phyloP scores from a whole-genome alignment of 1,140 invertebrate genomes.

The Melipona quadrifasciata region DNA sequence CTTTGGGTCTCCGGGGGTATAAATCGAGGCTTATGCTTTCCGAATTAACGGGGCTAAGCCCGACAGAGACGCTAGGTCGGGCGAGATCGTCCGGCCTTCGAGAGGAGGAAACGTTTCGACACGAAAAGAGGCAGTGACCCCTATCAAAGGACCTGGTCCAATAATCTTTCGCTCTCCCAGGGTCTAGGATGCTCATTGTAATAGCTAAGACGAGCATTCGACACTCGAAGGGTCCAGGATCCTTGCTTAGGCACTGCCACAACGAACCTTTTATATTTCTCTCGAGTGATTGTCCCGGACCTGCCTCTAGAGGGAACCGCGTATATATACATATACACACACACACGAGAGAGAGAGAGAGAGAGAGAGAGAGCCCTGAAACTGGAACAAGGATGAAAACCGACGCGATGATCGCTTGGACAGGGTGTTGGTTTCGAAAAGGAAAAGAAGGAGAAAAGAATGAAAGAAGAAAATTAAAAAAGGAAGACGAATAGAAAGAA shows the following conservation, averaged over 20 bases:
- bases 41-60: constrained; percentile 11
- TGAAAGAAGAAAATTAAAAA: neutral
- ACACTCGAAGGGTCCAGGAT: constrained; percentile 36
- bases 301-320: constrained; percentile 15
- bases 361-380: constrained; percentile 5
- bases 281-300: constrained; percentile 48
- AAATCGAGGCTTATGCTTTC: constrained; percentile 12
- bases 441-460: too few relatives aligned
- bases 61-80: neutral
- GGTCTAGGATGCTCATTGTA: constrained; percentile 32
- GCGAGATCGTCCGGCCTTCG: constrained; percentile 8
- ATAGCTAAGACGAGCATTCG: constrained; percentile 29
- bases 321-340: neutral
- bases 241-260: neutral
- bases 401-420: constrained; percentile 6
- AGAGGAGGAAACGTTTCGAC: neutral
- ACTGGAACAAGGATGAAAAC: constrained; percentile 34
- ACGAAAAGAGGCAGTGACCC: constrained; percentile 14
- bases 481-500: too few relatives aligned
- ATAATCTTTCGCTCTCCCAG: constrained; percentile 14
- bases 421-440: constrained; percentile 5
- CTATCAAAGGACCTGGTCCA: constrained; percentile 1
- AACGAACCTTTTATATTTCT: constrained; percentile 40
- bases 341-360: too few relatives aligned
- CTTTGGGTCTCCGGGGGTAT: neutral